Base-by-base conservation (phyloP, 2,113 vertebrate species). In the Gopherus evgoodei region DNA sequence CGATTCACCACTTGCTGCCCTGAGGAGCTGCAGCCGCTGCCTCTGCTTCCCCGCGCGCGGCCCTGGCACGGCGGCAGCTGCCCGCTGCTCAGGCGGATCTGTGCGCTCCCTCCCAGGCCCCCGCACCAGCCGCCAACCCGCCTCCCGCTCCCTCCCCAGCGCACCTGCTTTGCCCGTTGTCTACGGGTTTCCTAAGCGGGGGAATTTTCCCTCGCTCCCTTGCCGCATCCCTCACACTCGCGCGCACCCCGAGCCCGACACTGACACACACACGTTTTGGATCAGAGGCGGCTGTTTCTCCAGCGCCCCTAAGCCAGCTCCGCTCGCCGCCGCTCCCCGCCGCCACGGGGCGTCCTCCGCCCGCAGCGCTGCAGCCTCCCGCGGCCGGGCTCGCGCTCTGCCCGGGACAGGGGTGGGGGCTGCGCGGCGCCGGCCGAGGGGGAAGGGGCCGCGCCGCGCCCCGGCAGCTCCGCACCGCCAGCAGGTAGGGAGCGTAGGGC, bases 141-240 rank as follows among this genome's bases (percentile, higher is more conserved):
- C 11, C 10, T 8, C 5, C 79, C 1, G 80, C 90, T 62, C 80
- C 91, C 90, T 88, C 79, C 31, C 59, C 75, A 52, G 72, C 94
- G 94, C 96, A 96, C 94, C 96, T 96, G 94, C 91, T 42, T 90
- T 88, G 90, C 93, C 84, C 87, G 94, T 94, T 91, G 91, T 97
- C 92, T 90, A 94, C 93, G 95, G 92, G 59, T 96, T 80, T 47
- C 86, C 94, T 53, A 89, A 78, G 81, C 91, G 90, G 90, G 94
- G 83, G 98, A 97, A 98, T 98, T 98, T 97, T 97, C 91, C 98
- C 96, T 96, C 98, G 94, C 91, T 98, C 98, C 98, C 97, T 98
- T 29, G 84, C 78, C 97, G 97, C 97, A 97, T 97, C 97, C 80
- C 54, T 54, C 92, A 4, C 86, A 7, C 92, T 8, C 72, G 31